Base-by-base conservation (phyloP, 2,888 invertebrate species). In the Spilarctia lutea region DNA sequence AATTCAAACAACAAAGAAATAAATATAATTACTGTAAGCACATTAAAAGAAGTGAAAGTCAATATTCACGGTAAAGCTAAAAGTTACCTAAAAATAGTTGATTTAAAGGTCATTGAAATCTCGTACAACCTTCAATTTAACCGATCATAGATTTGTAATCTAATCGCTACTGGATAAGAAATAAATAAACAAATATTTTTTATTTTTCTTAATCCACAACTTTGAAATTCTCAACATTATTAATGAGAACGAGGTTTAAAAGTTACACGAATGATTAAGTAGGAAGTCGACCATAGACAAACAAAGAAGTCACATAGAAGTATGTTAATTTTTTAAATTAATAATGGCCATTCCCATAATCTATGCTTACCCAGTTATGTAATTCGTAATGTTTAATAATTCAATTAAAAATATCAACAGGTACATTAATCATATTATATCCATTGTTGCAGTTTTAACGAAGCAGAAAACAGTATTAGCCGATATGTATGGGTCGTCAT, bases 281-380 rank as follows among this genome's bases (percentile, higher is more conserved):
- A 85, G 85, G 85, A 84, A 85, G 82, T 77, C 45, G 74, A 78
- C 69, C 35, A 72, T 39, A 83, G 74, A 79, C 74, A 83, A 80
- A 77, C 42, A 63, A 63, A 75, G 65, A 77, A 75, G 79, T 71
- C 68, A 71, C 73, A 65, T 35, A 72, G 52, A 65, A 70, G 72
- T 77, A 68, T 65, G 52, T 63, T n/a, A 39, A 70, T n/a, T 33
- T 68, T 45, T 68, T 24, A 68, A 20, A 48, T 33, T 48, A 33
- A 68, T 48, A 13, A 30, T 30, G 7, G 8, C 16, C 45, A 45
- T 68, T 68, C 48, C 48, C 48, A 48, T 68, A 48, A 48, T 48
- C 20, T 68, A 48, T 48, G 13, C 11, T 18, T 30, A 67, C 3
- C 27, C 3, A 27, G 27, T 16, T 30, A 27, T 24, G 10, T 33